Evolutionary conservation across 2,797 vertebrate genomes (phyloP).

Genomic region (Pseudomugil tenellus): DNA sequence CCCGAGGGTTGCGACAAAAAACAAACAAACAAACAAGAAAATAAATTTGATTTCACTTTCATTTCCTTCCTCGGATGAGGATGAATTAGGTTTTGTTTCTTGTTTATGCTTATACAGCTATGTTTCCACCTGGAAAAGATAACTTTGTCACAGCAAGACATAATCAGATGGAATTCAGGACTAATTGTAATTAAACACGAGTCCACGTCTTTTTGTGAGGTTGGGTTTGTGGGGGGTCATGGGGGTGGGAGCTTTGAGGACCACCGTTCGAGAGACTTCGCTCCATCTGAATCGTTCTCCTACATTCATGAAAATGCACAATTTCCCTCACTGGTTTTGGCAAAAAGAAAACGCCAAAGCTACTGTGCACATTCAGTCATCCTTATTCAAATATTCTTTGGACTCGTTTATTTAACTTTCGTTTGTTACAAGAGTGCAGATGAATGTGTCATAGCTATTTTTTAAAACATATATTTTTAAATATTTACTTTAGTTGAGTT

Average conservation of each 20-base stretch:
- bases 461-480: neutral
- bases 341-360: slow-evolving; percentile 65
- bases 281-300: slow-evolving; percentile 53
- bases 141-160: slow-evolving; percentile 9
- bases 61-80: slow-evolving; percentile 37
- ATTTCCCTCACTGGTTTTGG: slow-evolving; percentile 59
- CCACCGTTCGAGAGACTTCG: slow-evolving; percentile 15
- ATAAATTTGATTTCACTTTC: slow-evolving; percentile 52
- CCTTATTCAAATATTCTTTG: slow-evolving; percentile 38
- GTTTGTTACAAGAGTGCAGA: neutral
- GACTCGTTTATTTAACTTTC: slow-evolving; percentile 14
- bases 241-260: too few relatives aligned
- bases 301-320: slow-evolving; percentile 70
- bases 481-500: neutral
- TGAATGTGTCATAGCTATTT: too few relatives aligned
- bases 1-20: slow-evolving; percentile 28
- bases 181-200: slow-evolving; percentile 3
- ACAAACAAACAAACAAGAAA: too few relatives aligned
- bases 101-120: slow-evolving; percentile 11
- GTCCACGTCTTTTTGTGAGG: neutral
- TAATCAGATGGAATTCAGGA: slow-evolving; percentile 21
- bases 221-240: too few relatives aligned
- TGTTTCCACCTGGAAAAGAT: neutral
- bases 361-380: slow-evolving; percentile 29
- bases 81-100: neutral